Conservation (phyloP, 2,113 vertebrate species). For the Hemiprocne comata region DNA sequence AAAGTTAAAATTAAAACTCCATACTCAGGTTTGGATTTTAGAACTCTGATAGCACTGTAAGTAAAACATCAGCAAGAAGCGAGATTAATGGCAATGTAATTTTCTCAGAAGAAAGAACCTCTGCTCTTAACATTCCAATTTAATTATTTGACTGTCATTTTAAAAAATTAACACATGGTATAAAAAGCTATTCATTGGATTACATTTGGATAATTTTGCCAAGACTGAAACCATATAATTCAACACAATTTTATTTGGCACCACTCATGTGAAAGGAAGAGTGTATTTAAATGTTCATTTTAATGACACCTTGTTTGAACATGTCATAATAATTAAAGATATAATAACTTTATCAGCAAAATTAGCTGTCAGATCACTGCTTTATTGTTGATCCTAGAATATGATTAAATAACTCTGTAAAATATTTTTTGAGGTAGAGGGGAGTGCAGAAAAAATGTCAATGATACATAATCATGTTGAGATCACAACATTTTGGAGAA, state of each 20-base stretch:
- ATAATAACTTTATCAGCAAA: constrained; percentile 45
- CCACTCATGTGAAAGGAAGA: constrained; percentile 63
- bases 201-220: constrained; percentile 52
- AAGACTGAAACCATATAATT: constrained; percentile 22
- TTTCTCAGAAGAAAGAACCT: constrained; percentile 57
- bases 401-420: neutral
- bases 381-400: neutral
- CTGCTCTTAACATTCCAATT: constrained; percentile 51
- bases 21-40: constrained; percentile 28
- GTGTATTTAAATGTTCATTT: constrained; percentile 39
- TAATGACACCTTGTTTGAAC: constrained; percentile 50
- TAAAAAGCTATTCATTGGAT: constrained; percentile 38
- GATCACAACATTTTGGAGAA: neutral
- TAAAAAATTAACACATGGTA: constrained; percentile 42
- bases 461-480: neutral
- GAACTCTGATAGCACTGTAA: neutral
- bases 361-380: constrained; percentile 31
- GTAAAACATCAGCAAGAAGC: constrained; percentile 20
- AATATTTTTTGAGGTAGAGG: neutral
- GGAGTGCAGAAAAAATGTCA: neutral
- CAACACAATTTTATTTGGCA: constrained; percentile 58
- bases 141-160: constrained; percentile 69
- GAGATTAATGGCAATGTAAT: constrained; percentile 49
- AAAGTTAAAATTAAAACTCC: constrained; percentile 34
- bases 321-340: constrained; percentile 34